Evolutionary conservation across 2,113 vertebrate species (phyloP).

Genomic region (Sinocyclocheilus rhinocerous): DNA sequence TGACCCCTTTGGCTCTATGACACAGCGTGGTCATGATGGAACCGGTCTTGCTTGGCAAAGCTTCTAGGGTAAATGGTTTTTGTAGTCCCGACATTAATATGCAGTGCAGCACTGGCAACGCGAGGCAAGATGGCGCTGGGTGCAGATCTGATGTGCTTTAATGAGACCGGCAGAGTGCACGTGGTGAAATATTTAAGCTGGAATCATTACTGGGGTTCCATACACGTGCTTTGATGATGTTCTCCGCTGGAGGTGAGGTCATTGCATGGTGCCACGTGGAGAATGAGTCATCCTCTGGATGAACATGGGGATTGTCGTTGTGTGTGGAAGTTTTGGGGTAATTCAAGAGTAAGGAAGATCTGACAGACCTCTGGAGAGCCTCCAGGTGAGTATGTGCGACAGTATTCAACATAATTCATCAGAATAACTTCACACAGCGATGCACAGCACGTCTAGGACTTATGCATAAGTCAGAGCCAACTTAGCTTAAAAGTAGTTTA

Average conservation of each 20-base stretch:
- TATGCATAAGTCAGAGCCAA: neutral
- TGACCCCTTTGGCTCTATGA: neutral
- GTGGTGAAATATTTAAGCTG: conserved; percentile 27
- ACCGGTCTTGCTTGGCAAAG: neutral
- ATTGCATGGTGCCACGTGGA: conserved; percentile 1
- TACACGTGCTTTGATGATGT: conserved; percentile 42
- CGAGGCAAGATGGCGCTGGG: neutral
- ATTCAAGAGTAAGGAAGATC: neutral
- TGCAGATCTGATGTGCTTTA: conserved; percentile 31
- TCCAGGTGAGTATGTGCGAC: conserved; percentile 2
- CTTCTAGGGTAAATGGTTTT: conserved; percentile 7
- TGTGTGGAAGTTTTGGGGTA: neutral
- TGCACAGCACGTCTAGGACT: conserved; percentile 2
- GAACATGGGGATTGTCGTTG: neutral
- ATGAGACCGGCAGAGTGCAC: conserved; percentile 28
- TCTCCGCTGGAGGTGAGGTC: conserved; percentile 38
- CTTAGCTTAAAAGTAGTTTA: neutral
- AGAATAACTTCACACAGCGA: neutral
- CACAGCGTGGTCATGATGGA: neutral
- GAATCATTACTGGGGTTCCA: conserved; percentile 27
- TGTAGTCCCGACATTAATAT: neutral
- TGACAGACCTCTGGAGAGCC: conserved; percentile 18
- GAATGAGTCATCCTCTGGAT: conserved; percentile 18
- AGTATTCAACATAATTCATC: neutral
- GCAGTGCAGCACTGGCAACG: neutral